A percentile compares a stretch with the other conserved stretches of the same genome.
Conservation (phyloP, 2,888 invertebrate genomes). For the Galeopsomyia nigrocyanea region DNA sequence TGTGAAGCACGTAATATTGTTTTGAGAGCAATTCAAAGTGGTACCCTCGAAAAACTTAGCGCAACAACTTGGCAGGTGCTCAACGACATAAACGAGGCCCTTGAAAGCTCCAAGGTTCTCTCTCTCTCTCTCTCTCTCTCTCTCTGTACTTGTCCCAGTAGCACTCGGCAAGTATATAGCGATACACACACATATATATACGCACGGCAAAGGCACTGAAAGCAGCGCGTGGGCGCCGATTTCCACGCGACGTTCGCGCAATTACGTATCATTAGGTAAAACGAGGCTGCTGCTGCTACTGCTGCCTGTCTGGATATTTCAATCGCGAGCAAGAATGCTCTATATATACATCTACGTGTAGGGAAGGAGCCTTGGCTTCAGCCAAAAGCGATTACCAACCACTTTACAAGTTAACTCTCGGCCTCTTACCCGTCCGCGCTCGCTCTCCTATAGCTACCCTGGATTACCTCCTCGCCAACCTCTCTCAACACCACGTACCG, state of each 20-base stretch:
- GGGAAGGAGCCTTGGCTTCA: too few species aligned
- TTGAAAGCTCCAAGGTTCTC: too few species aligned
- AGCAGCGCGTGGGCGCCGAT: constrained; percentile 23
- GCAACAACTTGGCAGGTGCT: too few species aligned
- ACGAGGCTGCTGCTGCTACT: constrained; percentile 16
- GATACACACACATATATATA: too few species aligned
- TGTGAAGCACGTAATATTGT: too few species aligned
- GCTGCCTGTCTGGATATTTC: constrained; percentile 26
- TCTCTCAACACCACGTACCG: constrained; percentile 1
- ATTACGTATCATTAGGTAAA: constrained; percentile 27
- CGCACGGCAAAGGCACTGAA: too few species aligned
- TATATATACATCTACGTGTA: background rate
- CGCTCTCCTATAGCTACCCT: background rate
- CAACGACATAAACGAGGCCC: too few species aligned
- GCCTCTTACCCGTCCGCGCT: constrained; percentile 9
- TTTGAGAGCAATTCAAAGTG: background rate
- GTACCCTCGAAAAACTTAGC: background rate
- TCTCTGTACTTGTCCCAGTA: too few species aligned
- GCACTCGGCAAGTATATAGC: too few species aligned
- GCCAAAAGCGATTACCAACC: constrained; percentile 42
- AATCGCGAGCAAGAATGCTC: constrained; percentile 17
- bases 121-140: too few species aligned
- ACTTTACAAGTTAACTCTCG: constrained; percentile 45
- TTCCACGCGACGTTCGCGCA: constrained; percentile 24
- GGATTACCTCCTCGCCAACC: constrained; percentile 42